These are phyloP conservation scores for Gymnarchus niloticus DNA, from an alignment of 2,113 vertebrate genomes.

Conservation along the genomic window DNA sequence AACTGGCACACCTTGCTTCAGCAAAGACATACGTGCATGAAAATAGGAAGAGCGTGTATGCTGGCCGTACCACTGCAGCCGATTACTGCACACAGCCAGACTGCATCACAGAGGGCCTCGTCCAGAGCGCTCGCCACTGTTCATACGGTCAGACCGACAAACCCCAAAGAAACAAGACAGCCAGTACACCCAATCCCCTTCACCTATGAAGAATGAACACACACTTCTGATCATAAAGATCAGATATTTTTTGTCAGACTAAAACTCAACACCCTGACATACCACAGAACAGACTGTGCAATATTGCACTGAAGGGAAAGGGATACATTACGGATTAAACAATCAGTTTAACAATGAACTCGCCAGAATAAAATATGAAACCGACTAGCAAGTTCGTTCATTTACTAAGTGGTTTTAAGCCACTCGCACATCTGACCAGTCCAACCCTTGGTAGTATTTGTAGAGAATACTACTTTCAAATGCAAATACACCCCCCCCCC, in stretches of 20 bases:
- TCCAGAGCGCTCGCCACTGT: not conserved
- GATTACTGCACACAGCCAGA: not conserved
- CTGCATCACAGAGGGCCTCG: not conserved
- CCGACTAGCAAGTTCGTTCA: not conserved
- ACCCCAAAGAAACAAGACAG: not conserved
- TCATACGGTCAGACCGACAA: not conserved
- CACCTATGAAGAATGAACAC: not conserved
- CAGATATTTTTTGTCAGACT: not conserved
- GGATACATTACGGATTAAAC: not conserved
- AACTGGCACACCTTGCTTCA: not conserved
- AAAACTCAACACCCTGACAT: not conserved
- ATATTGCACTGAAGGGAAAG: not conserved
- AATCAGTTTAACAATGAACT: not conserved
- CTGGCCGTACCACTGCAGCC: not conserved
- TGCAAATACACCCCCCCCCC: constrained; percentile 8
- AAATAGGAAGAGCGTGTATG: not conserved
- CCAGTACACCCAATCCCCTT: not conserved
- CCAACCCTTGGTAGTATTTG: not conserved
- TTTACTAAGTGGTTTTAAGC: not conserved
- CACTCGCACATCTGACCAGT: not conserved
- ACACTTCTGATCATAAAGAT: not conserved
- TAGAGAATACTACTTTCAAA: not conserved
- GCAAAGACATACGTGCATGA: not conserved
- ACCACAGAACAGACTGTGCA: not conserved
- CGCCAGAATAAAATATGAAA: not conserved